Percentiles rank a stretch among this genome's conserved stretches.
Conservation (phyloP, 2,888 invertebrate genomes). For the Nephrotoma guestfalica region DNA sequence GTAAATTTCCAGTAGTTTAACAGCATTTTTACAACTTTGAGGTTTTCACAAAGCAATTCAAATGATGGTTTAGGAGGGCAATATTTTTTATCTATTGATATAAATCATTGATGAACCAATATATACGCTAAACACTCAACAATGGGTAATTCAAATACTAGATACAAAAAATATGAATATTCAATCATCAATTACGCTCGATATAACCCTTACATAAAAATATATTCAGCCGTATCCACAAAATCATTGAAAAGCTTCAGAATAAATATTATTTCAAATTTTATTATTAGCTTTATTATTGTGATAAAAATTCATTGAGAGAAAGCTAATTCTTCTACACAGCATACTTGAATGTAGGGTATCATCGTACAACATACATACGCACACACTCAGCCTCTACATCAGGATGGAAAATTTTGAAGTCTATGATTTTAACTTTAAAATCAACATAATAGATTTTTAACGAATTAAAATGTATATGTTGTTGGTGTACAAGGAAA, state of each 20-base stretch:
- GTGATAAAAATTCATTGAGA: background rate
- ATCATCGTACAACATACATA: background rate
- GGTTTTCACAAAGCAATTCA: too few species aligned
- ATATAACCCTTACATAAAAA: background rate
- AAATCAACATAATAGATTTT: background rate
- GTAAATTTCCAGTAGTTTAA: too few species aligned
- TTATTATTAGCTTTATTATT: background rate
- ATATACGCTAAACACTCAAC: too few species aligned
- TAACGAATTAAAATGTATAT: background rate
- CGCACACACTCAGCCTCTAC: background rate
- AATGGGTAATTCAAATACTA: too few species aligned
- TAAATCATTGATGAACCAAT: too few species aligned
- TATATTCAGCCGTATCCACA: background rate
- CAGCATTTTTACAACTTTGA: too few species aligned
- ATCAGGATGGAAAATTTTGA: background rate
- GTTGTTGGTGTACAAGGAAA: background rate
- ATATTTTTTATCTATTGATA: too few species aligned
- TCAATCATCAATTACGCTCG: background rate
- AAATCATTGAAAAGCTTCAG: background rate
- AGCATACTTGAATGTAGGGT: background rate
- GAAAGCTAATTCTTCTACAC: background rate
- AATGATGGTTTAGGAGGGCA: too few species aligned
- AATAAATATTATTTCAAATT: background rate
- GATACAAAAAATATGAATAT: too few species aligned
- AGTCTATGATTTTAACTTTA: background rate